Evolutionary conservation across 1,140 invertebrate species (phyloP).

Genomic region (Zaprionus kolodkinae): DNA sequence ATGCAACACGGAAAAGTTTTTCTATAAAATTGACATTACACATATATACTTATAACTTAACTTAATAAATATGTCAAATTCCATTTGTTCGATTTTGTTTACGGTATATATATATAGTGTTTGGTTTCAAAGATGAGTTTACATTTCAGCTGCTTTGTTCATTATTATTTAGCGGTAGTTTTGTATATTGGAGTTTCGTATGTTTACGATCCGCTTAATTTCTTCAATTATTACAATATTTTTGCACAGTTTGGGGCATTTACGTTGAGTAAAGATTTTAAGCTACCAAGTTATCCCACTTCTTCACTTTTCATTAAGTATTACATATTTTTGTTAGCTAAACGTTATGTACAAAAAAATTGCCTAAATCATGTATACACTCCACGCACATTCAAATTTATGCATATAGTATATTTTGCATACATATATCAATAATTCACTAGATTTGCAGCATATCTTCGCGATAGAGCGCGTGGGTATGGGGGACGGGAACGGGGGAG

Average conservation of each 20-base stretch:
- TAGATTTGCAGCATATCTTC: conserved; percentile 29
- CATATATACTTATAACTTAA: conserved; percentile 47
- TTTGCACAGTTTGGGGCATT: conserved; percentile 10
- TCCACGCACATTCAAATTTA: conserved; percentile 24
- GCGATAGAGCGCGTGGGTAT: conserved; percentile 8
- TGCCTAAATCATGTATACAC: conserved; percentile 64
- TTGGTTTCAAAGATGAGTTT: background rate
- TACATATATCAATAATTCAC: conserved; percentile 47
- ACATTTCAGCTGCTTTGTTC: conserved; percentile 30
- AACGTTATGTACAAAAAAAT: conserved; percentile 75
- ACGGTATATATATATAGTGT: conserved; percentile 23
- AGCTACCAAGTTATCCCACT: background rate
- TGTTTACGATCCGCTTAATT: conserved; percentile 10
- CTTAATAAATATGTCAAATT: conserved; percentile 59
- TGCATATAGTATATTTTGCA: conserved; percentile 19
- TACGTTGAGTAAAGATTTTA: background rate
- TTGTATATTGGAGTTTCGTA: conserved; percentile 5
- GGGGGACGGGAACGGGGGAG: conserved; percentile 8
- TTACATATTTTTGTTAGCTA: conserved; percentile 46
- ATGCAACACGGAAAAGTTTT: conserved; percentile 43
- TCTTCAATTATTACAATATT: conserved; percentile 6
- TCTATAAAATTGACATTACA: conserved; percentile 62
- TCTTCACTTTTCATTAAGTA: conserved; percentile 1
- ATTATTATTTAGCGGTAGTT: conserved; percentile 4
- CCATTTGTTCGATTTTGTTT: conserved; percentile 40